A percentile compares a stretch with the other conserved stretches of the same genome.
These are phyloP conservation scores for Brachypteracias leptosomus DNA, from an alignment of 2,113 vertebrate genomes.

Conservation along the genomic window DNA sequence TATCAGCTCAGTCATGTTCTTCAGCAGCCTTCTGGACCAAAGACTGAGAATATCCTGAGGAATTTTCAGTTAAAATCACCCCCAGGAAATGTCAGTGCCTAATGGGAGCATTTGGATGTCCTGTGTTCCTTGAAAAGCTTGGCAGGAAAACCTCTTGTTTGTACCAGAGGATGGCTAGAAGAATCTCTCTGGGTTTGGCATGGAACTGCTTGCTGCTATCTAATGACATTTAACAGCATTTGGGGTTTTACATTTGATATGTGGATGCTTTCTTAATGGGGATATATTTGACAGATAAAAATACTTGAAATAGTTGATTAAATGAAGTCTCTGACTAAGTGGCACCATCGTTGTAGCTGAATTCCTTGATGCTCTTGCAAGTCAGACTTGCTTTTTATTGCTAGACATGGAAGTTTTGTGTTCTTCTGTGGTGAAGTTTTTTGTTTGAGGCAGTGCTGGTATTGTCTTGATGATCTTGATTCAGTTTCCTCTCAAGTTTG, in stretches of 20 bases:
- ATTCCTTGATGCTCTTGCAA: neutral
- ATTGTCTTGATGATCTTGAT: neutral
- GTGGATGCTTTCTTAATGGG: neutral
- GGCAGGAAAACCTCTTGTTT: neutral
- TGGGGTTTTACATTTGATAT: neutral
- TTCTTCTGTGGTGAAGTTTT: neutral
- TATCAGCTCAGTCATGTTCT: neutral
- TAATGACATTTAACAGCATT: slow-evolving; percentile 45
- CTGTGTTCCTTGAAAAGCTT: slow-evolving; percentile 43
- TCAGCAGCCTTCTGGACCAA: neutral
- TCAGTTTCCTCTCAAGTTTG: neutral
- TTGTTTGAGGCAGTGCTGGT: neutral
- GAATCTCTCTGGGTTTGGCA: slow-evolving; percentile 19
- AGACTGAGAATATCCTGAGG: neutral
- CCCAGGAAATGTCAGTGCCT: neutral
- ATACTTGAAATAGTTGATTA: neutral
- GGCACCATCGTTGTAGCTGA: neutral
- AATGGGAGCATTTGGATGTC: neutral
- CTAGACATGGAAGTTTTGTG: neutral
- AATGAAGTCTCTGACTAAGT: neutral
- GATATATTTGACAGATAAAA: neutral
- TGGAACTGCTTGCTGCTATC: neutral
- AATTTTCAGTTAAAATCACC: neutral
- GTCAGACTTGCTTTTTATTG: rapidly evolving
- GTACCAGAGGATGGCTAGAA: neutral